A percentile compares a stretch with the other conserved stretches of the same genome.
phyloP scores from a whole-genome alignment of 2,888 invertebrate species.

The Horisme vitalbata region DNA sequence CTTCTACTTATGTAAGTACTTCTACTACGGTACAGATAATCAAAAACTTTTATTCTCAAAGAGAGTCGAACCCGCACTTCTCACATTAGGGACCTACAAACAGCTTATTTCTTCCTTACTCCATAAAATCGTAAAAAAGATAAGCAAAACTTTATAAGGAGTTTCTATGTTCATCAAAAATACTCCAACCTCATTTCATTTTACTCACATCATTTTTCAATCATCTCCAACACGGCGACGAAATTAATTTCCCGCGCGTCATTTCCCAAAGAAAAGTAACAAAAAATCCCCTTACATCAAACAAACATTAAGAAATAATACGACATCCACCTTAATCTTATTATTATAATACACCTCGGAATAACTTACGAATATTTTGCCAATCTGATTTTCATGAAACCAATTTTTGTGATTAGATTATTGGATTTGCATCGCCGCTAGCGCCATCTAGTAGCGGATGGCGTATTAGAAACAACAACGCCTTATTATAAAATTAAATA shows the following conservation, averaged over 20 bases:
- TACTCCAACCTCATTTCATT: no score
- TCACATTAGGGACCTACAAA: no score
- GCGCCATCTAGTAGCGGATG: conserved; percentile 73
- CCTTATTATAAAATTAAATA: conserved; percentile 8
- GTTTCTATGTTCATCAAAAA: no score
- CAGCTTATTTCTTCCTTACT: no score
- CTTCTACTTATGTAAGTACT: no score
- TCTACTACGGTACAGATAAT: no score
- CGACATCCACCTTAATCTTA: conserved; percentile 72
- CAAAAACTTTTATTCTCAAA: no score
- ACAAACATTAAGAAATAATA: conserved; percentile 76
- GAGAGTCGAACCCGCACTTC: no score
- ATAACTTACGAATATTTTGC: conserved; percentile 78
- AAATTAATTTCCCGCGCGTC: conserved; percentile 44
- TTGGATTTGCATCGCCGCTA: conserved; percentile 75
- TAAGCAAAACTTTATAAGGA: no score
- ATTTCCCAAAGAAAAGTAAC: conserved; percentile 47
- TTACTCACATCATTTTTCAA: conserved; percentile 14
- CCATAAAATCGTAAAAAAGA: no score
- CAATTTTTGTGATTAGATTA: conserved; percentile 80
- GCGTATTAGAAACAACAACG: conserved; percentile 46
- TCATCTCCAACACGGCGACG: conserved; percentile 1
- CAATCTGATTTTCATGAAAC: conserved; percentile 68
- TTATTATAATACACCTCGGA: conserved; percentile 75
- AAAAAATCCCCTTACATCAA: conserved; percentile 59